These are phyloP conservation scores for Lytechinus variegatus DNA, from an alignment of 35 echinoderm and acorn worm genomes.

Conservation along the genomic window DNA sequence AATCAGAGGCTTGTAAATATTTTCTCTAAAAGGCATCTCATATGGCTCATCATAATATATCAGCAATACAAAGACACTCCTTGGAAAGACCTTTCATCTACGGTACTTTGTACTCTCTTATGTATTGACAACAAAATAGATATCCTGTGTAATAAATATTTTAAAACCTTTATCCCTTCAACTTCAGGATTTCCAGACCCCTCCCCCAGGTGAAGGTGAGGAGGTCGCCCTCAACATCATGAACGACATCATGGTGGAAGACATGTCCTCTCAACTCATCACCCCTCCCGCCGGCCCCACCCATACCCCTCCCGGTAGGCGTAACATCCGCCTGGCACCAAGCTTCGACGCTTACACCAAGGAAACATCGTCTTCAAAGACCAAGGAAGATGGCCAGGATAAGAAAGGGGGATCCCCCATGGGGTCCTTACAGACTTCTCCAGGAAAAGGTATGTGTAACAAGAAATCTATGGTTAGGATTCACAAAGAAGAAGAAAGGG, in stretches of 20 bases:
- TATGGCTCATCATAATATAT: neutral
- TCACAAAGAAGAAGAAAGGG: no score
- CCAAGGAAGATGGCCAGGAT: slow-evolving; percentile 23
- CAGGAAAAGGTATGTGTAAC: neutral
- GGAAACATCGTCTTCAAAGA: slow-evolving; percentile 38
- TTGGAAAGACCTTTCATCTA: no score
- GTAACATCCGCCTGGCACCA: slow-evolving; percentile 75
- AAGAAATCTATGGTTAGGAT: neutral
- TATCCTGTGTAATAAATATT: no score
- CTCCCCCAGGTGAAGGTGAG: neutral
- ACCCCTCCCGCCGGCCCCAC: slow-evolving; percentile 65
- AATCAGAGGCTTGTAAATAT: no score
- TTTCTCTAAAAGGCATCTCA: neutral
- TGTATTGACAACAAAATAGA: no score
- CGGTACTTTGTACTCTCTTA: no score
- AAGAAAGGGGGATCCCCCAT: neutral
- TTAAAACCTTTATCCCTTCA: neutral
- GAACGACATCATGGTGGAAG: slow-evolving; percentile 40
- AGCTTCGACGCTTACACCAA: slow-evolving; percentile 80
- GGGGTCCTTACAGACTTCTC: neutral
- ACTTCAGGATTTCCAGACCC: neutral
- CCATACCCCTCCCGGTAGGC: slow-evolving; percentile 61
- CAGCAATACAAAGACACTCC: neutral
- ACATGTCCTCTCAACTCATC: slow-evolving; percentile 70
- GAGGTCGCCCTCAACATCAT: neutral